Conservation (phyloP, 2,113 vertebrate genomes). For the Rostratula benghalensis region DNA sequence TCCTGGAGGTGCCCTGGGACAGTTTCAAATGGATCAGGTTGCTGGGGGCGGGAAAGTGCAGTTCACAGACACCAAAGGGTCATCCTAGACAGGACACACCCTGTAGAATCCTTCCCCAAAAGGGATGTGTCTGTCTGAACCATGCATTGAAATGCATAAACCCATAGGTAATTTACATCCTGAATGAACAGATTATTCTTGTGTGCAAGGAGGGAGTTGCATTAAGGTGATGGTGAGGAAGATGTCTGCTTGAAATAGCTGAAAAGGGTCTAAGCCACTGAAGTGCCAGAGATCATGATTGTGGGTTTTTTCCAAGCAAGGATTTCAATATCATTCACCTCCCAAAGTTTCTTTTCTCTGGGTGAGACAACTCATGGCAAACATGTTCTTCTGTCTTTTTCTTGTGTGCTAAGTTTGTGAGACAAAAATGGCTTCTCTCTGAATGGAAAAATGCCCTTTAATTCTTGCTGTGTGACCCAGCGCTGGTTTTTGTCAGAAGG, state of each 20-base stretch:
- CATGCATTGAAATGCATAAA: neutral
- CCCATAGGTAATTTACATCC: accelerated
- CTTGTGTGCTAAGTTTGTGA: neutral
- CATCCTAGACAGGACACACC: neutral
- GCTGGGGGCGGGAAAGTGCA: neutral
- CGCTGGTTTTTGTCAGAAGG: neutral
- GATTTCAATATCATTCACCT: neutral
- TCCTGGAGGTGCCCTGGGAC: neutral
- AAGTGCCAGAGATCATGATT: neutral
- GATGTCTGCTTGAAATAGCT: neutral
- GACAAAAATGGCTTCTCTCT: neutral
- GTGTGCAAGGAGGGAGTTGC: neutral
- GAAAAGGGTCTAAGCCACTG: neutral
- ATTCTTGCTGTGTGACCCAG: neutral
- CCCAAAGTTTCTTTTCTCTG: neutral
- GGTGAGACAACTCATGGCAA: neutral
- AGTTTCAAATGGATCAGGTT: neutral
- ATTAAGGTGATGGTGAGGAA: neutral
- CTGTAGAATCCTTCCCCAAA: neutral
- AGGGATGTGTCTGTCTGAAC: neutral
- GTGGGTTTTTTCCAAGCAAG: neutral
- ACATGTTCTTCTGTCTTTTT: neutral
- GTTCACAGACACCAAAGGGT: neutral
- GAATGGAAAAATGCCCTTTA: neutral
- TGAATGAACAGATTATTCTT: neutral